These are phyloP conservation scores for Pachyrhynchus sulphureomaculatus DNA, from an alignment of 1,140 invertebrate genomes.

Conservation along the genomic window DNA sequence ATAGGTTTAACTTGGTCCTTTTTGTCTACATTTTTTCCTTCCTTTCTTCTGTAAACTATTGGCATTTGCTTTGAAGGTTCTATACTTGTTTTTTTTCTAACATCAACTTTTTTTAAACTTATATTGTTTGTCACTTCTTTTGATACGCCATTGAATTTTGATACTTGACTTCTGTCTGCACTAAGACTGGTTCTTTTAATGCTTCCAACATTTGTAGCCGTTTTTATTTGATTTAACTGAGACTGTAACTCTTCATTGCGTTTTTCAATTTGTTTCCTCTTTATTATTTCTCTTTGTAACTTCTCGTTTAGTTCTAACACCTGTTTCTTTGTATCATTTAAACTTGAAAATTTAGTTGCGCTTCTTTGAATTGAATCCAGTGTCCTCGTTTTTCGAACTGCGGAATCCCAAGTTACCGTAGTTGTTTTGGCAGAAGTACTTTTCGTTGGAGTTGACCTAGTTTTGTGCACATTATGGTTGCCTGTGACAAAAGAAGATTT, in stretches of 20 bases:
- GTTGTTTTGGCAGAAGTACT: conserved; percentile 22
- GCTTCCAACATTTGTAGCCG: background rate
- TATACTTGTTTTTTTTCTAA: background rate
- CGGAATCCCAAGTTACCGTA: conserved; percentile 9
- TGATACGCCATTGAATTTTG: conserved; percentile 16
- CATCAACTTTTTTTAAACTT: conserved; percentile 3
- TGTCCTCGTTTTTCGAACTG: conserved; percentile 40
- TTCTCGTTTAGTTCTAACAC: conserved; percentile 35
- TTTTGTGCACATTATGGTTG: conserved; percentile 34
- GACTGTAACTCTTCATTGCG: conserved; percentile 39
- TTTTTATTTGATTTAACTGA: conserved; percentile 36
- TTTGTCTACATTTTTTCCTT: background rate
- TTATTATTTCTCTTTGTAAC: conserved; percentile 40
- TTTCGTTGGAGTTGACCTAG: conserved; percentile 38
- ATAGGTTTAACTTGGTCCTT: background rate
- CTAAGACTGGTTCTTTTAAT: conserved; percentile 2
- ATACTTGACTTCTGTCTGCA: conserved; percentile 10
- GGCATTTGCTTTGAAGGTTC: background rate
- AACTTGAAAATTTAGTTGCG: background rate
- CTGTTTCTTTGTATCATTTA: conserved; percentile 32
- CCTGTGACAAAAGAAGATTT: conserved; percentile 24
- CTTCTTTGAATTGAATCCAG: conserved; percentile 30
- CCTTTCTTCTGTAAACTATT: conserved; percentile 13
- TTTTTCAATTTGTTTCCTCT: conserved; percentile 39
- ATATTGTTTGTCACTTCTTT: background rate